These are phyloP conservation scores for Anthopleura xanthogrammica DNA, from an alignment of 92 coral and sea anemone genomes.

Conservation along the genomic window DNA sequence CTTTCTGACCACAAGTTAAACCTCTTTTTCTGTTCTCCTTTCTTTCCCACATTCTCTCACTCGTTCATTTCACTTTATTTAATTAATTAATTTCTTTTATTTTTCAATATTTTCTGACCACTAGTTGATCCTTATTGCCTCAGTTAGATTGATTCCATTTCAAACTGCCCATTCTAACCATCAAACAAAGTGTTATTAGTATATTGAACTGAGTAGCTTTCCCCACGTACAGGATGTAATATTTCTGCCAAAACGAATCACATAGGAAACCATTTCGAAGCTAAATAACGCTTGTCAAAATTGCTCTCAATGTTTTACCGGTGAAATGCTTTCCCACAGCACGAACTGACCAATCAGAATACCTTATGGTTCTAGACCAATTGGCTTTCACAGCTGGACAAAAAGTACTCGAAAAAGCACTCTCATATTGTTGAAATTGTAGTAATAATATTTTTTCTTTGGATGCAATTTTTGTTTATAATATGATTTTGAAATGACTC, in stretches of 20 bases:
- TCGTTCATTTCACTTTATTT: too few relatives aligned
- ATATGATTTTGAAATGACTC: background rate
- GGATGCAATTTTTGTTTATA: background rate
- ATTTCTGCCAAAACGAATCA: background rate
- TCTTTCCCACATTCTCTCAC: too few relatives aligned
- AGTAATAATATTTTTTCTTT: too few relatives aligned
- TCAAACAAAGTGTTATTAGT: background rate
- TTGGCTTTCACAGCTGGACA: background rate
- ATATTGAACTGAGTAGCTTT: background rate
- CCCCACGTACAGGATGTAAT: background rate
- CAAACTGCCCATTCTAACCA: background rate
- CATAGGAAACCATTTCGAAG: background rate
- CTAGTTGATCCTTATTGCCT: too few relatives aligned
- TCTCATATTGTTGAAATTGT: too few relatives aligned
- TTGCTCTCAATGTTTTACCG: background rate
- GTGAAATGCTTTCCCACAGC: background rate
- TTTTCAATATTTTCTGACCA: too few relatives aligned
- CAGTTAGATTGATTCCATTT: too few relatives aligned
- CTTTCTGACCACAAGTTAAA: too few relatives aligned
- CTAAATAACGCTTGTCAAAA: background rate
- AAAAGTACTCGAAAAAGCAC: too few relatives aligned
- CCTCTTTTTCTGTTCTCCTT: too few relatives aligned
- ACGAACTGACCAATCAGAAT: background rate
- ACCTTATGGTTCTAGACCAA: background rate
- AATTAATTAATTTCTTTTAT: too few relatives aligned